Conservation (phyloP, 2,888 invertebrate genomes). For the Anodontia alba region DNA sequence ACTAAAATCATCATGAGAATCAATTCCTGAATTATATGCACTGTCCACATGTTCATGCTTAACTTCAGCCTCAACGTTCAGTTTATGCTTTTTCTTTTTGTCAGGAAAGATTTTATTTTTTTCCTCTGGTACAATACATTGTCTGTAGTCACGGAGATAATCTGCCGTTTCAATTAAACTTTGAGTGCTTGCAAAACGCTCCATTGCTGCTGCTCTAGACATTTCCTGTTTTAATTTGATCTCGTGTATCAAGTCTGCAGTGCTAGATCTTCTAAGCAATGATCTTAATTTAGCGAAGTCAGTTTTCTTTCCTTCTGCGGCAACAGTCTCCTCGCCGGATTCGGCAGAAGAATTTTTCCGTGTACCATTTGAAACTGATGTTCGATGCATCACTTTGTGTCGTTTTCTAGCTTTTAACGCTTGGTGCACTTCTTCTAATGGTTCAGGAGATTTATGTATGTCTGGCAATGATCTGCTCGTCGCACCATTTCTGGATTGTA, state of each 20-base stretch:
- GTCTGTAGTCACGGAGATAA: background rate
- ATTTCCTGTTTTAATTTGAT: background rate
- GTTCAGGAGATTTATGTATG: background rate
- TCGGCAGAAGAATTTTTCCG: background rate
- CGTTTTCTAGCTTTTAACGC: background rate
- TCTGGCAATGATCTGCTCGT: background rate
- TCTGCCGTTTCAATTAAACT: slow-evolving; percentile 6
- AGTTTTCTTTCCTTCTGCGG: background rate
- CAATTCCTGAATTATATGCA: slow-evolving; percentile 36
- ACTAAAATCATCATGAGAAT: slow-evolving; percentile 3
- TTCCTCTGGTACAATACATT: background rate
- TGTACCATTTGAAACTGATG: background rate
- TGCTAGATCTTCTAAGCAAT: background rate
- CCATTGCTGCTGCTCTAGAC: background rate
- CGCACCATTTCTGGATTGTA: slow-evolving; percentile 37
- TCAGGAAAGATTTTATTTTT: background rate
- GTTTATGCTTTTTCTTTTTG: background rate
- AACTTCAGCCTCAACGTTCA: background rate
- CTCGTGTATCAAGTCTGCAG: background rate
- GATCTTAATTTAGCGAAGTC: background rate
- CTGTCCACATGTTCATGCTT: slow-evolving; percentile 23
- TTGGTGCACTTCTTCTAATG: background rate
- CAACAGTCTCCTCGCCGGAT: background rate
- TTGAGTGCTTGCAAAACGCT: background rate
- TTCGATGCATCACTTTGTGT: background rate